Percentiles rank a stretch among this genome's conserved stretches.
These are phyloP conservation scores for Papilio polytes DNA, from an alignment of 1,140 invertebrate genomes.

Conservation along the genomic window DNA sequence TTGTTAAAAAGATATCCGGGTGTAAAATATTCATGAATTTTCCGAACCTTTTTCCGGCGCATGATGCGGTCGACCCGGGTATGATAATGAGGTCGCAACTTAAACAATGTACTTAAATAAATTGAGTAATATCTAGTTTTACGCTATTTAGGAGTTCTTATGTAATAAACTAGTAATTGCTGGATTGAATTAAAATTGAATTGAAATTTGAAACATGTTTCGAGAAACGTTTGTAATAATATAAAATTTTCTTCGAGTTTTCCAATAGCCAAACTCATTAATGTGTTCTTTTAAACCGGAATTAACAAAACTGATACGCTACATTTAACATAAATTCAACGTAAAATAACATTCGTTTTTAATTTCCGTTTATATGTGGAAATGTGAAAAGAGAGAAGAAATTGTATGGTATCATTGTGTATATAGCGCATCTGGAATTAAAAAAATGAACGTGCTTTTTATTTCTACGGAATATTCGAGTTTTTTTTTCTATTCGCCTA, in stretches of 20 bases:
- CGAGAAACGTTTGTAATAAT: not conserved
- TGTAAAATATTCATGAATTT: constrained; percentile 16
- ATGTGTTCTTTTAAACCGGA: not conserved
- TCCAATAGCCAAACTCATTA: not conserved
- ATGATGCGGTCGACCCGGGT: constrained; percentile 1
- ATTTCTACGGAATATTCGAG: constrained; percentile 4
- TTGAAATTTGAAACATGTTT: not conserved
- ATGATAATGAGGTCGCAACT: not conserved
- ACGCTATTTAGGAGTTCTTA: no score
- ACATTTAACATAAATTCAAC: not conserved
- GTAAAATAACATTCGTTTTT: not conserved
- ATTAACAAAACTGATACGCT: no score
- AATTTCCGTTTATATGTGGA: not conserved
- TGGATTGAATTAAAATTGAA: no score
- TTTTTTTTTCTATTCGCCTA: constrained; percentile 7
- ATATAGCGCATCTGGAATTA: not conserved
- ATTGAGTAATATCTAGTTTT: no score
- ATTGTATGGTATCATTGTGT: constrained; percentile 9
- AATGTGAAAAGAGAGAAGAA: not conserved
- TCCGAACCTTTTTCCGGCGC: not conserved
- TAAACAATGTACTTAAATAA: not conserved
- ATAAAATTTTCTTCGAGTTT: not conserved
- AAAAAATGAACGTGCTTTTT: constrained; percentile 14
- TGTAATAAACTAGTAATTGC: no score
- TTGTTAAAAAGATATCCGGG: not conserved